Evolutionary conservation across 1,140 invertebrate genomes (phyloP), one percentile per base, ranked within the genome.

Genomic region (Pachyrhynchus sulphureomaculatus): DNA sequence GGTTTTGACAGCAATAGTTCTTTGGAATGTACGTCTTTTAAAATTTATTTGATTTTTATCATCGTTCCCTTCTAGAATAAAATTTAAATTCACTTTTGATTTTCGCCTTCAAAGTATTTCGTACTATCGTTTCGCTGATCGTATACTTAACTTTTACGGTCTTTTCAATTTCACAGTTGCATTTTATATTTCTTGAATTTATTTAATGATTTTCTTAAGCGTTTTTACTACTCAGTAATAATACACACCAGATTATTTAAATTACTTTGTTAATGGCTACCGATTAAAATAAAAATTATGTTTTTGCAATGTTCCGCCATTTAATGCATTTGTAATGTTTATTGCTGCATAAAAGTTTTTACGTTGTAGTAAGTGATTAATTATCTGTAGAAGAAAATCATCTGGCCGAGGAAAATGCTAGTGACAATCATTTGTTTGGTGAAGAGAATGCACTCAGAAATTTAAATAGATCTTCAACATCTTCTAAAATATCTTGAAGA

Each of bases 251-350:
- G 48, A 51, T 51, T 51, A 51, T 51, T 54, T 54, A 54, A 54
- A 56, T 36, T 56, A 33, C 41, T 56, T 33, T 45, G 53, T 56
- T 56, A 56, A 56, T 45, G 41, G 53, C 29, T 21, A 45, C 39
- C 53, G 53, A 56, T 56, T 56, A 18, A 45, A 56, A 56, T 56
- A 44, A 56, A 56, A 56, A 52, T 36, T 36, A 56, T 44, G 20
- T 44, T 56, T 44, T 44, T 36, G 39, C 15, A 36, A 21, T 51
- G 29, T 37, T 37, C 15, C 23, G 26, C 23, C 47, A 24, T 29
- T 49, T 49, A 36, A 51, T 21, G 48, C 33, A 10, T 51, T 36
- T 51, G 21, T 51, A 51, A 37, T 9, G 12, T 56, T 56, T 44
- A 56, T 36, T 39, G 32, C 6, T 10, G 26, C 18, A 56, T 56